A percentile compares a stretch with the other conserved stretches of the same genome.
phyloP scores from a whole-genome alignment of 2,888 invertebrate genomes.

The Eilema sororculum region DNA sequence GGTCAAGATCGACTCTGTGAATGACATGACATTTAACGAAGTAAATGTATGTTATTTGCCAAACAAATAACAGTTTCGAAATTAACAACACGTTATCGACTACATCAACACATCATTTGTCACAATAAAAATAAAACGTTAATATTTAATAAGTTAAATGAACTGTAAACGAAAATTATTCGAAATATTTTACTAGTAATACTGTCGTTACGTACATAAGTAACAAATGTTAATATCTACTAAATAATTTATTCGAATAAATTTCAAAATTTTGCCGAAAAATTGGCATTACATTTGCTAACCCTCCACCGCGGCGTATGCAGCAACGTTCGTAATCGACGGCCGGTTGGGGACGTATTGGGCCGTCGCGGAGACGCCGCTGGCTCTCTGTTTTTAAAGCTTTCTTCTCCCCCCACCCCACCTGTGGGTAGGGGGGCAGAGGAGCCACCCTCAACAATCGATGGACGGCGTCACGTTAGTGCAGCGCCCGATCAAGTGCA shows the following conservation, averaged over 20 bases:
- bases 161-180: not conserved
- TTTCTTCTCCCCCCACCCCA: slow-evolving; percentile 59
- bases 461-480: slow-evolving; percentile 82
- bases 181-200: not conserved
- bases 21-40: slow-evolving; percentile 4
- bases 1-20: not conserved
- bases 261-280: slow-evolving; percentile 37
- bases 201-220: not conserved
- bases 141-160: not conserved
- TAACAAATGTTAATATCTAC: slow-evolving; percentile 8
- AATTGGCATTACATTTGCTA: slow-evolving; percentile 51
- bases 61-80: not conserved
- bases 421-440: slow-evolving; percentile 18
- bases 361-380: slow-evolving; percentile 83
- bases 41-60: not conserved
- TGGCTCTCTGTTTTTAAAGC: slow-evolving; percentile 76
- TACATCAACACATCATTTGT: not conserved
- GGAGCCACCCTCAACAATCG: slow-evolving; percentile 71
- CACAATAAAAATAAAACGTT: not conserved
- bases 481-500: slow-evolving; percentile 83
- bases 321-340: slow-evolving; percentile 80
- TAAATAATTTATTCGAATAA: slow-evolving; percentile 13
- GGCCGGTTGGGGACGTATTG: slow-evolving; percentile 85
- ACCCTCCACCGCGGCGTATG: slow-evolving; percentile 69
- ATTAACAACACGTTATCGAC: not conserved